Conservation (phyloP, 2,888 invertebrate genomes). For the Noctua janthina region DNA sequence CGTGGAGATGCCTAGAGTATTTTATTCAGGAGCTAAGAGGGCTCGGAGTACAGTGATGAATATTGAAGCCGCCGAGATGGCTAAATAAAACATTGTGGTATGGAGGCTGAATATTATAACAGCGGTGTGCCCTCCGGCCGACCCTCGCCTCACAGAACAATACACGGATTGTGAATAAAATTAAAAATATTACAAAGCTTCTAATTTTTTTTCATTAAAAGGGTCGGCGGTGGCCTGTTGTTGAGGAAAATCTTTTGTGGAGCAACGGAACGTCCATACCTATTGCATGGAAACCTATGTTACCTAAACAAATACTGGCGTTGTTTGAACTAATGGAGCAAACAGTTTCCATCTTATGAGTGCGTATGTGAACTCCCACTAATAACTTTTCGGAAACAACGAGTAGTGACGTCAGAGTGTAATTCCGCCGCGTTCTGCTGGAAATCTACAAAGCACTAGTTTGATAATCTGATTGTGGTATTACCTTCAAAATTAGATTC, state of each 20-base stretch:
- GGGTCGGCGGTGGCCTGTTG: constrained; percentile 68
- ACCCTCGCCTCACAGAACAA: constrained; percentile 79
- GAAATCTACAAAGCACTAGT: constrained; percentile 31
- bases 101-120: constrained; percentile 80
- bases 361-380: constrained; percentile 22
- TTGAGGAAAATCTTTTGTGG: constrained; percentile 72
- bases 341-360: constrained; percentile 38
- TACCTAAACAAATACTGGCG: constrained; percentile 59
- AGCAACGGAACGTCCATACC: constrained; percentile 58
- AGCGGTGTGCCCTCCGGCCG: constrained; percentile 70
- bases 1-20: constrained; percentile 64
- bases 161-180: constrained; percentile 80
- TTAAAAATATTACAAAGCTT: constrained; percentile 80
- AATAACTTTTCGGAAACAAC: constrained; percentile 28
- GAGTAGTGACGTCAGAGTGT: constrained; percentile 7
- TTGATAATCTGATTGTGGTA: constrained; percentile 60
- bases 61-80: constrained; percentile 78
- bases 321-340: constrained; percentile 56
- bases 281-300: constrained; percentile 48
- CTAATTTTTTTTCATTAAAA: constrained; percentile 72
- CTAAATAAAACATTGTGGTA: constrained; percentile 83
- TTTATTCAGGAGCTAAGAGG: constrained; percentile 76
- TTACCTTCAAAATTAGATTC: constrained; percentile 72
- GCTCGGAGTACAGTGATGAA: constrained; percentile 77
- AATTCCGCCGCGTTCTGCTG: neutral